Percentiles rank a stretch among this genome's conserved stretches.
Conservation (phyloP, 2,113 vertebrate genomes). For the Typhlomys cinereus region DNA sequence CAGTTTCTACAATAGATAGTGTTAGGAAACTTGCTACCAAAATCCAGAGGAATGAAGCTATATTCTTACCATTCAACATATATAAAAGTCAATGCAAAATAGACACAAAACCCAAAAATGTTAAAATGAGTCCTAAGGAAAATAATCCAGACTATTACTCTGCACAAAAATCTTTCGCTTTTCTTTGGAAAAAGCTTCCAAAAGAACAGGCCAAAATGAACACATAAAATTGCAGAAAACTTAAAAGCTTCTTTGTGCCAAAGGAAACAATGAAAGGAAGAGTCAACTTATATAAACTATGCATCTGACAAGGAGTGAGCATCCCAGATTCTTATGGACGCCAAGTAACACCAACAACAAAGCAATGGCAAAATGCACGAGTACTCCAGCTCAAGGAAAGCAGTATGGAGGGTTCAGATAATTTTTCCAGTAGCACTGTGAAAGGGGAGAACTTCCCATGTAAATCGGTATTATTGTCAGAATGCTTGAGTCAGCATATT, state of each 20-base stretch:
- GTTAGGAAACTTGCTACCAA: neutral
- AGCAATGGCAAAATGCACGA: neutral
- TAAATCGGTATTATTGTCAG: neutral
- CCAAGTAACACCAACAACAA: neutral
- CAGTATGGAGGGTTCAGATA: neutral
- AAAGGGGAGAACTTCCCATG: neutral
- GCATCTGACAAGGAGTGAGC: neutral
- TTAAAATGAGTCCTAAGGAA: too few species aligned
- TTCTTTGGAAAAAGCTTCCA: too few species aligned
- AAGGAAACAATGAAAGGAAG: neutral
- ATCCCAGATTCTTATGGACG: neutral
- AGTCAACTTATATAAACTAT: neutral
- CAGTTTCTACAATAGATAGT: neutral
- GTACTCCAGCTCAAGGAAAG: neutral
- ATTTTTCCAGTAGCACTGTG: neutral
- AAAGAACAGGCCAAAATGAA: neutral
- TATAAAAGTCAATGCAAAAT: neutral
- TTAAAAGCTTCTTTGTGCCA: neutral
- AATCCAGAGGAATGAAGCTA: neutral
- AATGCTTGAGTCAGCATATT: neutral
- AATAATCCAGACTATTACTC: neutral
- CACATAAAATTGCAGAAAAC: too few species aligned
- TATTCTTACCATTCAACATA: neutral
- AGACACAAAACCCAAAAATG: neutral
- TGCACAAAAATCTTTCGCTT: neutral